Conservation (phyloP, 1,140 invertebrate genomes). For the Drosophila sechellia region DNA sequence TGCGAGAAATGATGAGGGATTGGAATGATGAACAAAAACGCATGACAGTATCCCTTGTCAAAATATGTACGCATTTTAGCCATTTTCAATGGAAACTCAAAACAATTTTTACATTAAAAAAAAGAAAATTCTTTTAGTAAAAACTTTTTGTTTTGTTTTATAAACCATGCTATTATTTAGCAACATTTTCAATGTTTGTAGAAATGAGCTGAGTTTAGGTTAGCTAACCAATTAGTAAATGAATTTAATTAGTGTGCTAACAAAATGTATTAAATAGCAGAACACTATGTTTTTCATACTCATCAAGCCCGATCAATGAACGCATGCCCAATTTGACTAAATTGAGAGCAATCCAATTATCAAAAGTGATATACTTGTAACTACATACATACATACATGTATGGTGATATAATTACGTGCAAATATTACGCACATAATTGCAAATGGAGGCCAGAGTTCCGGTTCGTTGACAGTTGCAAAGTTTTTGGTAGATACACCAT, state of each 20-base stretch:
- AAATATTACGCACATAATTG: slow-evolving; percentile 37
- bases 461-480: slow-evolving; percentile 26
- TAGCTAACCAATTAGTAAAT: too few species aligned
- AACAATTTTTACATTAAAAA: slow-evolving; percentile 15
- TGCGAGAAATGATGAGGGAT: background rate
- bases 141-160: too few species aligned
- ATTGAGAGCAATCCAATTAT: slow-evolving; percentile 26
- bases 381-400: slow-evolving; percentile 2
- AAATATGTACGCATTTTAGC: slow-evolving; percentile 32
- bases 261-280: too few species aligned
- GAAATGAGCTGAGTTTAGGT: too few species aligned
- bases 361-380: slow-evolving; percentile 14
- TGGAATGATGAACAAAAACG: background rate
- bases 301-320: background rate
- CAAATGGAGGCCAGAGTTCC: slow-evolving; percentile 14
- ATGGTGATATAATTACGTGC: slow-evolving; percentile 23
- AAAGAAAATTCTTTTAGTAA: background rate
- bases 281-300: too few species aligned
- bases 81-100: too few species aligned
- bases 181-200: too few species aligned
- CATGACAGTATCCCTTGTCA: slow-evolving; percentile 43
- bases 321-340: slow-evolving; percentile 25
- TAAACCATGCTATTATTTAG: too few species aligned
- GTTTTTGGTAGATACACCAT: slow-evolving; percentile 21
- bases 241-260: too few species aligned